Conservation (phyloP, 2,888 invertebrate species). For the Tinea semifulvella region DNA sequence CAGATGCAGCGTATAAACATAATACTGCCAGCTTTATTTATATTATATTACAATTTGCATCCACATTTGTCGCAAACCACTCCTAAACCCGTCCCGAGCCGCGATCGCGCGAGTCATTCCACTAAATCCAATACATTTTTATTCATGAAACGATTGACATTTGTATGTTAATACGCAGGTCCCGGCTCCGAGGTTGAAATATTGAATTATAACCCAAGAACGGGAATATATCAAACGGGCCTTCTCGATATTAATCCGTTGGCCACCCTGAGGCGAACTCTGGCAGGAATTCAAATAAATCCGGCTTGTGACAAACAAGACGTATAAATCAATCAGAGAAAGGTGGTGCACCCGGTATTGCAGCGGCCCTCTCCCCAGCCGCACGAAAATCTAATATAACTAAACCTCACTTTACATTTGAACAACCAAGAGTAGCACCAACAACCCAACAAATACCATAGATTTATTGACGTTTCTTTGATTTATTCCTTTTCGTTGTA, state of each 20-base stretch:
- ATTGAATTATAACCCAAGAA: conserved; percentile 63
- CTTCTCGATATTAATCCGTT: conserved; percentile 63
- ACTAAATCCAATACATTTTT: conserved; percentile 67
- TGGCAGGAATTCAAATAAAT: conserved; percentile 68
- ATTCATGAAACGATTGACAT: conserved; percentile 68
- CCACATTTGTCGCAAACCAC: conserved; percentile 4
- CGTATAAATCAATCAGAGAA: conserved; percentile 65
- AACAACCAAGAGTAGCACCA: neutral
- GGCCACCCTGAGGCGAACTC: conserved; percentile 41
- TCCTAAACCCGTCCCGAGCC: conserved; percentile 17
- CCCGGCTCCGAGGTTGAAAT: conserved; percentile 60
- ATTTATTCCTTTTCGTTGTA: conserved; percentile 7
- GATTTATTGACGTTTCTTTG: conserved; percentile 8
- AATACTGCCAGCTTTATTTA: conserved; percentile 2
- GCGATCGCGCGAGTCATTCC: conserved; percentile 54
- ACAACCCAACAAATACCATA: conserved; percentile 1
- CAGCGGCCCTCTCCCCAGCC: conserved; percentile 25
- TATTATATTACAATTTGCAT: conserved; percentile 7
- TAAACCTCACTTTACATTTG: conserved; percentile 3
- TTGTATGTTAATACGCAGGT: conserved; percentile 66
- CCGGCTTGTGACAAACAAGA: conserved; percentile 65
- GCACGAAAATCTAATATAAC: conserved; percentile 10
- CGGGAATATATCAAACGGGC: conserved; percentile 58
- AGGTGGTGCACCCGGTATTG: conserved; percentile 62
- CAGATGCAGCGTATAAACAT: conserved; percentile 7